Conservation (phyloP, 2,888 invertebrate genomes). For the Orchesellides sinensis region DNA sequence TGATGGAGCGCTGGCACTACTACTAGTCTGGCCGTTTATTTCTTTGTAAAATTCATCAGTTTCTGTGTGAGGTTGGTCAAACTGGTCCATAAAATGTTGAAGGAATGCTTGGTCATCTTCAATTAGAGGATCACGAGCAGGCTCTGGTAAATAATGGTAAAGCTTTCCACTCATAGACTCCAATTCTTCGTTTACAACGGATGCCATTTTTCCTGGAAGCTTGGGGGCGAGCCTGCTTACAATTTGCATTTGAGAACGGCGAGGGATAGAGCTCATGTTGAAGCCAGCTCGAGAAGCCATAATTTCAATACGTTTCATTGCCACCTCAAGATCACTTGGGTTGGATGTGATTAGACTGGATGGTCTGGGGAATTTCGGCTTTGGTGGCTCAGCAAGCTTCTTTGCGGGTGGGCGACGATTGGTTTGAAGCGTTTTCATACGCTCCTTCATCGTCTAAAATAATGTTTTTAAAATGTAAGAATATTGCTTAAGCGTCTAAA, state of each 20-base stretch:
- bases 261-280: constrained; percentile 72
- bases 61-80: constrained; percentile 44
- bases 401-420: constrained; percentile 43
- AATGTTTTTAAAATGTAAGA: no score
- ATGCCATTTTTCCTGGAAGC: constrained; percentile 67
- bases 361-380: constrained; percentile 52
- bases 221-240: constrained; percentile 67
- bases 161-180: constrained; percentile 65
- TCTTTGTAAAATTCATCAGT: constrained; percentile 53
- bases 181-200: constrained; percentile 64
- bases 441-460: constrained; percentile 57
- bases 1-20: no score
- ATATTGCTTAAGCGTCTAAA: no score
- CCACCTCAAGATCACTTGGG: constrained; percentile 71
- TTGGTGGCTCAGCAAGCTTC: constrained; percentile 37
- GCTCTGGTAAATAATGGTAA: constrained; percentile 71
- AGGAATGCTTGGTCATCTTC: constrained; percentile 67
- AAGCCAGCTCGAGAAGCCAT: constrained; percentile 73
- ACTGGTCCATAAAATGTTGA: constrained; percentile 64
- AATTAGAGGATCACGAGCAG: constrained; percentile 70
- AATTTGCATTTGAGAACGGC: constrained; percentile 72
- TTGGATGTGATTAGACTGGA: constrained; percentile 65
- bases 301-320: constrained; percentile 73
- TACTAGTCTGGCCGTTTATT: constrained; percentile 30
- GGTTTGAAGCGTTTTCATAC: constrained; percentile 54